phyloP scores from a whole-genome alignment of 2,113 vertebrate species.

The Lagopus muta region DNA sequence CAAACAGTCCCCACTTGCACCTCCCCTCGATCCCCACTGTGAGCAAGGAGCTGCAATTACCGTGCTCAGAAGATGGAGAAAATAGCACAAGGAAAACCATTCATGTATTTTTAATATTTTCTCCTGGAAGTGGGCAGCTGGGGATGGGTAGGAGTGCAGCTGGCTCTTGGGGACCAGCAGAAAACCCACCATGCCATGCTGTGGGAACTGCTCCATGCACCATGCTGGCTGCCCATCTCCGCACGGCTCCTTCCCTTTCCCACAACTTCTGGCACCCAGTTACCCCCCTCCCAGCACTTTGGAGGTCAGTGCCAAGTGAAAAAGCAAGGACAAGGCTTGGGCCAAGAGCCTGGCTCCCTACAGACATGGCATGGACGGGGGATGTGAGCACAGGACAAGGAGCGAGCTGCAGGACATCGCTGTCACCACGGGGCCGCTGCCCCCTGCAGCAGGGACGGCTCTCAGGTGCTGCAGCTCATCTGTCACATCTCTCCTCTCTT shows the following conservation, averaged over 20 bases:
- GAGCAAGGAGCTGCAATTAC: neutral
- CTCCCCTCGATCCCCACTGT: fast-evolving
- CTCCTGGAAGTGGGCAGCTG: neutral
- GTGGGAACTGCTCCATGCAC: neutral
- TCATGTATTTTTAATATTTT: neutral
- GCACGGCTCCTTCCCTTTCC: neutral
- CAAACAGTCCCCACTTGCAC: neutral
- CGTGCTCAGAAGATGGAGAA: neutral
- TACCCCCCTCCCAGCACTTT: neutral
- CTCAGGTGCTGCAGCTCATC: slow-evolving; percentile 23
- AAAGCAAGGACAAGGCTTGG: neutral
- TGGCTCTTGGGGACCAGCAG: neutral
- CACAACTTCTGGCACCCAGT: fast-evolving
- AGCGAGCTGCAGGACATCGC: neutral
- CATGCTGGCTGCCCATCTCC: neutral
- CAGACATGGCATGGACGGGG: fast-evolving
- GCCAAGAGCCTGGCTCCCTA: neutral
- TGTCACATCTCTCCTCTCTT: slow-evolving; percentile 18
- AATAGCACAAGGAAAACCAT: neutral
- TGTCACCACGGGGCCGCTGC: neutral
- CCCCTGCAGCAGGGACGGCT: neutral
- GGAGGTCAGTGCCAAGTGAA: neutral
- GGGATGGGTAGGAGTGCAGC: neutral
- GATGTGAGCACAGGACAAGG: no score
- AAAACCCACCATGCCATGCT: neutral